Conservation (phyloP, 1,140 invertebrate species). For the Drosophila triauraria region DNA sequence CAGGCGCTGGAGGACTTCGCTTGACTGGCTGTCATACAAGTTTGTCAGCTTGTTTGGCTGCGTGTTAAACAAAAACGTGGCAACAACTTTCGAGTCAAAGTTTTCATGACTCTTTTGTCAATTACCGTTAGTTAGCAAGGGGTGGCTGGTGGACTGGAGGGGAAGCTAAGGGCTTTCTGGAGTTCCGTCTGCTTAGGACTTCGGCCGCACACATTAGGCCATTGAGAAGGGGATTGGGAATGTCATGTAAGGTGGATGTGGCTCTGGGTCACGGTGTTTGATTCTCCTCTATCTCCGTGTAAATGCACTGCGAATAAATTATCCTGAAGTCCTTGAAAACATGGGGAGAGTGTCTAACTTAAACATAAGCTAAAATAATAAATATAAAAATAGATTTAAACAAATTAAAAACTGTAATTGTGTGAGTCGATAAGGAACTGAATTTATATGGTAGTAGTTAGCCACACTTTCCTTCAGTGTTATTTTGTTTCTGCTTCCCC, state of each 20-base stretch:
- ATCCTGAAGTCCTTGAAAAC: neutral
- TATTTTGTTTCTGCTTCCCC: slow-evolving; percentile 8
- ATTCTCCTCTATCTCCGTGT: neutral
- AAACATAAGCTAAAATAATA: no score
- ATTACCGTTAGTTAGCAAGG: slow-evolving; percentile 73
- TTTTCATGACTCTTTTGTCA: slow-evolving; percentile 81
- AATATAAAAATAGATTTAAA: neutral
- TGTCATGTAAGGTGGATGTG: slow-evolving; percentile 32
- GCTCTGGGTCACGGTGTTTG: slow-evolving; percentile 15
- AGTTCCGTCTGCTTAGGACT: slow-evolving; percentile 1
- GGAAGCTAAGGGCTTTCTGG: neutral
- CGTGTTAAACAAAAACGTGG: slow-evolving; percentile 81
- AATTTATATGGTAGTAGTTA: no score
- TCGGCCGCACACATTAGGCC: slow-evolving; percentile 51
- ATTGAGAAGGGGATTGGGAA: slow-evolving; percentile 77
- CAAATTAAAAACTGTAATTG: neutral
- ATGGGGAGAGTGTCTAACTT: no score
- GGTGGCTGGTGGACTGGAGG: slow-evolving; percentile 2
- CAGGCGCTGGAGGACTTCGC: slow-evolving; percentile 39
- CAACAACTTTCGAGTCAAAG: slow-evolving; percentile 78
- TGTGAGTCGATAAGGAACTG: no score
- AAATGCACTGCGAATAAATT: neutral
- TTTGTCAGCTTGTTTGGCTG: slow-evolving; percentile 75
- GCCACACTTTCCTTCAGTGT: slow-evolving; percentile 7
- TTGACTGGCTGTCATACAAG: slow-evolving; percentile 73